Evolutionary conservation across 2,797 vertebrate genomes (phyloP), one percentile per base, ranked within the genome.

Genomic region (Xenentodon cancila): DNA sequence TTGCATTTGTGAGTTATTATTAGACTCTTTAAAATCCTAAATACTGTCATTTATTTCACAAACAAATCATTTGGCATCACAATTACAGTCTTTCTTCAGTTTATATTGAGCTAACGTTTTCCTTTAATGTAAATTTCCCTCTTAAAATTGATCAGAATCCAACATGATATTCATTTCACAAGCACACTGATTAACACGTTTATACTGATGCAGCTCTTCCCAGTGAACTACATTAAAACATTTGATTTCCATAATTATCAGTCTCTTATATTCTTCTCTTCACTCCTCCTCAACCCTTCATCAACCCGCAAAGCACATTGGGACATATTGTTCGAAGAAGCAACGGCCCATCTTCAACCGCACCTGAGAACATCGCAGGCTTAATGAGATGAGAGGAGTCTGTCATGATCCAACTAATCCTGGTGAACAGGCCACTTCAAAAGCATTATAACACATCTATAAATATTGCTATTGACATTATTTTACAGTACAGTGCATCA

Each of bases 391-490:
- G 53, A 73, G 84, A 88, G 82, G 87, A 86, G 75, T 64, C 70
- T 73, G 50, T 75, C 53, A 30, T 50, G 63, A 48, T 71, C 78
- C 74, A 69, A 73, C 71, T 85, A 79, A 75, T 84, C 89, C 76
- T 77, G 84, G 73, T 52, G 74, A 76, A 85, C 80, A 88, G 85
- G 86, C 75, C 82, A 84, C 84, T 86, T 83, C 56, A 40, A 88
- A 92, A 92, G 85, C 87, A 86, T 91, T 87, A 91, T 84, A 89
- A 91, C 88, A 92, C 89, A 91, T 91, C 89, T 93, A 93, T 94
- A 94, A 94, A 94, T 94, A 94, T 94, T 93, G 92, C 93, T 93
- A 92, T 93, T 76, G 91, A 94, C 91, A 93, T 84, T 90, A 93
- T 91, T 85, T 89, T 93, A 94, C 92, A 94, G 90, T 93, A 91